Evolutionary conservation across 2,797 vertebrate species (phyloP), one percentile per base, ranked within the genome.

Genomic region (Amazona ochrocephala): DNA sequence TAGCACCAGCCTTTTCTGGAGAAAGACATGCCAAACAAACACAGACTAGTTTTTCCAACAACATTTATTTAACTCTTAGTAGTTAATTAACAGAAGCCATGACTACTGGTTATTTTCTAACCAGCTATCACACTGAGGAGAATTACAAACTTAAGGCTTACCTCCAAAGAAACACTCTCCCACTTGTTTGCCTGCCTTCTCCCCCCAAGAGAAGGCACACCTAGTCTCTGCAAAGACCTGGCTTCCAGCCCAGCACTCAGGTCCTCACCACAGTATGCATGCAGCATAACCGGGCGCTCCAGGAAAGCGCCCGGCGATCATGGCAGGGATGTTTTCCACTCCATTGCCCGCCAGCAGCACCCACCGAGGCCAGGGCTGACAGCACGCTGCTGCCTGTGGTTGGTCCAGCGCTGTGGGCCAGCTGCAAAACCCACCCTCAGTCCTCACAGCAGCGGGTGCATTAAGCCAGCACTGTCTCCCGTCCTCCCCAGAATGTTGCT

Each of bases 401-500:
- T 24, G 10, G 58, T 37, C 58, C 23, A 60, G 58, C 1, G 0
- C 51, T 5, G 5, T 8, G 97, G 98, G 98, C 97, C 97, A 95
- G 96, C 97, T 97, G 94, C 88, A 97, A 98, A 98, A 98, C 53
- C 75, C 42, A 13, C 3, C 97, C 96, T 87, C 1, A 96, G 98
- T 97, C 97, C 97, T 94, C 2, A 3, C 30, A 13, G 80, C 53
- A 39, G 64, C 2, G 10, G 56, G 22, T 58, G 14, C n/a, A 58
- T 58, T 22, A 58, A 58, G n/a, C 56, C 56, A 58, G 14, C 5
- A 1, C n/a, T 58, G n/a, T 94, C 95, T 89, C 95, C 94, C 86
- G 90, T 98, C 98, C 97, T 97, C 95, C 95, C 97, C 93, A 82
- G 93, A 93, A 96, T 93, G 96, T 98, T 98, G 98, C 97, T 94